Percentiles rank a stretch among this genome's conserved stretches.
Conservation (phyloP, 2,113 vertebrate genomes). For the Muntiacus muntjak region DNA sequence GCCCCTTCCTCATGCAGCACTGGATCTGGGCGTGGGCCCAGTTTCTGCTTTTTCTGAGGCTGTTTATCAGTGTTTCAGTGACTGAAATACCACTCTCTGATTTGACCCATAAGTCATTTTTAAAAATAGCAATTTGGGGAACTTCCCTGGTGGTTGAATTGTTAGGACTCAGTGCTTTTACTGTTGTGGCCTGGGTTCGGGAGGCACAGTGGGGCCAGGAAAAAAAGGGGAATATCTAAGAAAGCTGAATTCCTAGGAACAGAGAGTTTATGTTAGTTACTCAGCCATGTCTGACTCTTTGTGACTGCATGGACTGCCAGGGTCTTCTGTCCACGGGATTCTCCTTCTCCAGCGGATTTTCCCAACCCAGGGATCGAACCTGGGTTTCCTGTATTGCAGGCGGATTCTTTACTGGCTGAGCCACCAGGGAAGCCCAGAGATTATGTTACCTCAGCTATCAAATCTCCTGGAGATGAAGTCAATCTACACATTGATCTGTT, state of each 20-base stretch:
- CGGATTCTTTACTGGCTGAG: neutral
- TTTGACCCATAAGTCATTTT: neutral
- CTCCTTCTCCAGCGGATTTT: neutral
- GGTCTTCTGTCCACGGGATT: neutral
- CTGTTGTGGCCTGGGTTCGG: neutral
- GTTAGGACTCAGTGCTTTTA: neutral
- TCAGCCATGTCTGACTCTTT: neutral
- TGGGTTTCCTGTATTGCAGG: neutral
- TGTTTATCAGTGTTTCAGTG: neutral
- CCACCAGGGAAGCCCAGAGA: neutral
- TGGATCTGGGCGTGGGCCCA: neutral
- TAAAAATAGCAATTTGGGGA: neutral
- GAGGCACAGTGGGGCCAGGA: neutral
- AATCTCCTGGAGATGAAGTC: neutral
- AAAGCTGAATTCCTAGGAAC: neutral
- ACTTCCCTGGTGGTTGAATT: neutral
- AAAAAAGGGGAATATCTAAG: neutral
- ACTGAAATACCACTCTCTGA: neutral
- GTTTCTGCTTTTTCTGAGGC: neutral
- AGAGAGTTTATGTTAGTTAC: neutral
- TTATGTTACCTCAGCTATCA: neutral
- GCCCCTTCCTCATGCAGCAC: accelerated
- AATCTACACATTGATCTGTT: neutral
- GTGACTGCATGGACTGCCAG: neutral
- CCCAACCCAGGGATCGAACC: neutral